Base-by-base conservation (phyloP, 2,113 vertebrate genomes). In the Rhea pennata region DNA sequence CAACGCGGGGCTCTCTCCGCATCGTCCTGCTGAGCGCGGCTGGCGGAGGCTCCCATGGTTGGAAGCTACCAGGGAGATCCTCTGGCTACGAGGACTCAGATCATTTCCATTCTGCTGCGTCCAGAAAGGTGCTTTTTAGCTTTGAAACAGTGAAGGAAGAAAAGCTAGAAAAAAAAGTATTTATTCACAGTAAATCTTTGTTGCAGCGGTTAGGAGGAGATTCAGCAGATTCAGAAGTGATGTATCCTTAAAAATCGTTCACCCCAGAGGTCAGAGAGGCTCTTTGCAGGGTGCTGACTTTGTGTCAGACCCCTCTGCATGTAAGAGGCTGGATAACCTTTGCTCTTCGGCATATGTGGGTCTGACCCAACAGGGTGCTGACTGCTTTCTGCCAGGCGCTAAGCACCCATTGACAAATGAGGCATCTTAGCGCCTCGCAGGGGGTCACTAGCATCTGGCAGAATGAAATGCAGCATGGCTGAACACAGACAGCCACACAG, bases 391-490 rank as follows among this genome's bases (percentile, higher is more conserved):
- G 36, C 72, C 80, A 29, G 50, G 78, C 1, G 2, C 21, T 44
- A 42, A 77, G 72, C 79, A 74, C 5, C 1, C 62, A 54, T 12
- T 95, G 88, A 87, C 74, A 84, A 92, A 92, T 66, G 69, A 89
- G 44, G 62, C 59, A 39, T 82, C 66, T 89, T 53, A 84, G 86
- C 58, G 77, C 27, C 75, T 93, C 83, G 73, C 62, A 56, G 73
- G 88, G 81, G 66, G 77, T 54, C 81, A 93, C 79, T 88, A 85
- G 93, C 94, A 83, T 87, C 91, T 85, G 91, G 62, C 74, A 89
- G 87, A 89, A 87, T 44, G 82, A 93, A 92, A 82, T 40, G 70
- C 84, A 87, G 84, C 5, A 3, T 53, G 77, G 62, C 40, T 84
- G 66, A 93, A 54, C 86, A 46, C 86, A 87, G 92, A 39, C 69